Evolutionary conservation across 2,888 invertebrate genomes (phyloP).

Genomic region (Melitaea athalia): DNA sequence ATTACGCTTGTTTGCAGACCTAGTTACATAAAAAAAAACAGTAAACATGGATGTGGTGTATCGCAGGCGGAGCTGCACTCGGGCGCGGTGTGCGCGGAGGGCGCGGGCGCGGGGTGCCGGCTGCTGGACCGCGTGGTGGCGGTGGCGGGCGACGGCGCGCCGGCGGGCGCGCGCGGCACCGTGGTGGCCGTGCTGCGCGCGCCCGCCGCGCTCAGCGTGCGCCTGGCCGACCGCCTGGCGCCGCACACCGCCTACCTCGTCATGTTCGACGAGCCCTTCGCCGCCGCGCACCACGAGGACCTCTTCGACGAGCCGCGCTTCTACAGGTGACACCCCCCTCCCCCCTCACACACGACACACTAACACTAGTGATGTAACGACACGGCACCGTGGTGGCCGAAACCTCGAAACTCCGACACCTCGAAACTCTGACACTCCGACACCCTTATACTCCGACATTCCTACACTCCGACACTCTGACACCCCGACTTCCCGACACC

Average conservation of each 20-base stretch:
- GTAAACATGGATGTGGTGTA: not conserved
- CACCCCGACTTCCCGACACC: too few relatives aligned
- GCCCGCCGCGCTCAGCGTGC: conserved; percentile 67
- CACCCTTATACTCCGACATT: too few relatives aligned
- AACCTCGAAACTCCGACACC: too few relatives aligned
- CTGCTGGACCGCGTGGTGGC: conserved; percentile 94
- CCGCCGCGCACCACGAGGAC: conserved; percentile 80
- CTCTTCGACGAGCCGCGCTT: conserved; percentile 61
- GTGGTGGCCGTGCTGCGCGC: conserved; percentile 85
- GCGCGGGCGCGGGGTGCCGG: conserved; percentile 62
- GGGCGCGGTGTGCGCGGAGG: conserved; percentile 86
- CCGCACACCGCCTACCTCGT: conserved; percentile 87
- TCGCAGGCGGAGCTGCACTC: conserved; percentile 74
- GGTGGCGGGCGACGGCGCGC: conserved; percentile 89
- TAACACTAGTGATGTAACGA: too few relatives aligned
- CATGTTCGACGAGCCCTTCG: conserved; percentile 89
- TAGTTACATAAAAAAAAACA: too few relatives aligned
- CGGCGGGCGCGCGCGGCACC: conserved; percentile 92
- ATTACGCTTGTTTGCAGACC: too few relatives aligned
- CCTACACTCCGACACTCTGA: too few relatives aligned
- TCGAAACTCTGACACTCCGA: too few relatives aligned
- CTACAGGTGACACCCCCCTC: conserved; percentile 59
- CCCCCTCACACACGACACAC: not conserved
- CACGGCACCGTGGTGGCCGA: too few relatives aligned
- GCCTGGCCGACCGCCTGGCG: conserved; percentile 76